These are phyloP conservation scores for Lepidocolaptes lacrymiger DNA, from an alignment of 2,797 vertebrate genomes.

Conservation along the genomic window DNA sequence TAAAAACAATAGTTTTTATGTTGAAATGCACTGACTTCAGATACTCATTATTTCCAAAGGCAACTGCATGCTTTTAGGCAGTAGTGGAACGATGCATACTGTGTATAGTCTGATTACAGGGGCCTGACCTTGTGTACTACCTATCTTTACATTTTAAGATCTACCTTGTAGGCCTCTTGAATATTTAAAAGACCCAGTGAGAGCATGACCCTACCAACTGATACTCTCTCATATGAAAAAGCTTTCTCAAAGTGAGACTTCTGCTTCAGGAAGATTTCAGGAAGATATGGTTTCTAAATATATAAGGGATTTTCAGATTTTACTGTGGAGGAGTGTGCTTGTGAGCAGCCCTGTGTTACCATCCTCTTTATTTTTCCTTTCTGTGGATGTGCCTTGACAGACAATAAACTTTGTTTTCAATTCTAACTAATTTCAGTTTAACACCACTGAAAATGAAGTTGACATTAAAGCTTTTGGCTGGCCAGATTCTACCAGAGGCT, in stretches of 20 bases:
- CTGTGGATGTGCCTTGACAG: neutral
- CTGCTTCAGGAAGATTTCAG: neutral
- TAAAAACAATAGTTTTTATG: neutral
- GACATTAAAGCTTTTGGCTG: neutral
- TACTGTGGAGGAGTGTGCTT: accelerated
- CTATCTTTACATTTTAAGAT: neutral
- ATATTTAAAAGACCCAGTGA: neutral
- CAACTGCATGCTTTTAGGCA: neutral
- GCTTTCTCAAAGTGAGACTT: neutral
- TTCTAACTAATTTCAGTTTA: neutral
- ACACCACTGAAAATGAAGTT: neutral
- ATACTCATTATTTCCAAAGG: neutral
- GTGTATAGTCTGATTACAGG: neutral
- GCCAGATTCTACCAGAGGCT: neutral
- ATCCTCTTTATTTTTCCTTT: neutral
- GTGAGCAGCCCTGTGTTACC: neutral
- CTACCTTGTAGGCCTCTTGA: neutral
- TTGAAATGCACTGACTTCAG: neutral
- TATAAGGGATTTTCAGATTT: neutral
- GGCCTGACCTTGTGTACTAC: neutral
- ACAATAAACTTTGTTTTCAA: neutral
- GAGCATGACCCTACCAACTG: neutral
- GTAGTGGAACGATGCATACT: accelerated
- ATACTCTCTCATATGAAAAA: neutral
- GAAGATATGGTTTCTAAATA: neutral